A percentile compares a stretch with the other conserved stretches of the same genome.
Conservation (phyloP, 2,888 invertebrate species). For the Mycogona germanica region DNA sequence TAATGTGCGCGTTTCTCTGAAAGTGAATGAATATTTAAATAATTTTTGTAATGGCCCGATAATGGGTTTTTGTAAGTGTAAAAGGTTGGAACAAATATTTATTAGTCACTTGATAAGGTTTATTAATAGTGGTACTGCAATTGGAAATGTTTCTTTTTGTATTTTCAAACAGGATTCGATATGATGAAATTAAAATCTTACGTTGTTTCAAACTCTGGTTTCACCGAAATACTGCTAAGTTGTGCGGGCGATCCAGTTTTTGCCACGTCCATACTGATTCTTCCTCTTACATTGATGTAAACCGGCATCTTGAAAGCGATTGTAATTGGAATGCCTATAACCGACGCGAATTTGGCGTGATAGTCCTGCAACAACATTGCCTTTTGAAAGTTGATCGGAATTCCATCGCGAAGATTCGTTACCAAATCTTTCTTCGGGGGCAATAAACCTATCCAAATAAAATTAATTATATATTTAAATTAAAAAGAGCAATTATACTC, state of each 20-base stretch:
- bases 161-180: too few species aligned
- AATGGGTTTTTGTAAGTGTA: too few species aligned
- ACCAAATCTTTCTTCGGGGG: slow-evolving; percentile 13
- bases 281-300: slow-evolving; percentile 1
- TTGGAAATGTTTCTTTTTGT: too few species aligned
- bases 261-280: slow-evolving; percentile 3
- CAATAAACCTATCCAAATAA: slow-evolving; percentile 2
- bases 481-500: neutral
- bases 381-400: neutral
- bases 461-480: neutral
- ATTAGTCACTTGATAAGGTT: too few species aligned
- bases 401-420: slow-evolving; percentile 13
- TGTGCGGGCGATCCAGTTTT: slow-evolving; percentile 4
- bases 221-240: slow-evolving; percentile 1
- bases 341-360: slow-evolving; percentile 7
- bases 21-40: too few species aligned
- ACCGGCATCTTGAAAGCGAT: slow-evolving; percentile 6
- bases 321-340: slow-evolving; percentile 8
- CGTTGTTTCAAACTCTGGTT: slow-evolving; percentile 4
- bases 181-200: too few species aligned
- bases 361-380: neutral
- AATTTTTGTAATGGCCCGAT: too few species aligned
- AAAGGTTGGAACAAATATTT: too few species aligned
- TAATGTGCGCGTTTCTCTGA: too few species aligned
- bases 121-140: too few species aligned